Evolutionary conservation across 1,140 invertebrate species (phyloP).

Genomic region (Sminthurinus signatus): DNA sequence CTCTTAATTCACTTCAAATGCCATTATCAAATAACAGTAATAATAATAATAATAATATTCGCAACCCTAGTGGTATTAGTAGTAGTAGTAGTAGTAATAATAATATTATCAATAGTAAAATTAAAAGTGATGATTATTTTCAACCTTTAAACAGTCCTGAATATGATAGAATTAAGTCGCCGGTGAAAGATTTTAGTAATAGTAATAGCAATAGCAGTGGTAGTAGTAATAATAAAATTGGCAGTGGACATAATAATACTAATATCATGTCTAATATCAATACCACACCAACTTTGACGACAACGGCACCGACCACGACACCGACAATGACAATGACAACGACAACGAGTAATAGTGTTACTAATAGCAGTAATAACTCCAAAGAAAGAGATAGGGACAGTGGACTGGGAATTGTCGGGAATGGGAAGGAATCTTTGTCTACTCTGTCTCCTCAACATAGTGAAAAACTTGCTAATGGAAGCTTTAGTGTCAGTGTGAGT

Average conservation of each 20-base stretch:
- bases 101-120: no score
- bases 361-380: not conserved
- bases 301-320: no score
- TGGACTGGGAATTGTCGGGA: no score
- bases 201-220: no score
- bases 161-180: conserved; percentile 33
- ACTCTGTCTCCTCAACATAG: not conserved
- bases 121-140: conserved; percentile 13
- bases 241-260: no score
- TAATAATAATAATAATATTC: conserved; percentile 3
- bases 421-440: no score
- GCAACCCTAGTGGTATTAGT: not conserved
- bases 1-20: no score
- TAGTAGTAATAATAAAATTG: no score
- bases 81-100: not conserved
- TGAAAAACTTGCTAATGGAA: not conserved
- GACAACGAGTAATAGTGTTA: no score
- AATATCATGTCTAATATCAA: no score
- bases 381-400: not conserved
- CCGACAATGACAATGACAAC: no score
- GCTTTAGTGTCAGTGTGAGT: conserved; percentile 1
- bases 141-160: conserved; percentile 20
- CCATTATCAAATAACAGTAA: conserved; percentile 15
- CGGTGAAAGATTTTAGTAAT: conserved; percentile 22
- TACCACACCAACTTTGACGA: no score